Conservation (phyloP, 2,888 invertebrate genomes). For the Nebria brevicollis region DNA sequence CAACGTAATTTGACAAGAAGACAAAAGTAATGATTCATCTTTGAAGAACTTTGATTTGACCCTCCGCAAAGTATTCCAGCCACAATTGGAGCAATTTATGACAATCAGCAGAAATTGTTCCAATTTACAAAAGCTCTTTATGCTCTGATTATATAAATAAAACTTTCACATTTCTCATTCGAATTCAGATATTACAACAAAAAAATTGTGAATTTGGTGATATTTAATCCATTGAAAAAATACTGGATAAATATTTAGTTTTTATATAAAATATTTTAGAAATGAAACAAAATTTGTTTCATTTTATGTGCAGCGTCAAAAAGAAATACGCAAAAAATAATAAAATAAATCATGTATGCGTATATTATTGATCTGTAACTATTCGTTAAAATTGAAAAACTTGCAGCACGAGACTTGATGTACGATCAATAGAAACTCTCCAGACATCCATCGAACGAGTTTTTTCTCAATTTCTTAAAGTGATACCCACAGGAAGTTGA, state of each 20-base stretch:
- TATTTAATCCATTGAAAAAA: too few relatives aligned
- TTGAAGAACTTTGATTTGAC: not conserved
- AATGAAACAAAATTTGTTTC: too few relatives aligned
- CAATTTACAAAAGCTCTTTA: not conserved
- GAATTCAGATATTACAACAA: not conserved
- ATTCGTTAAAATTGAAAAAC: not conserved
- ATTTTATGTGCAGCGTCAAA: too few relatives aligned
- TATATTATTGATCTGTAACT: not conserved
- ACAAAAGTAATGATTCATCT: conserved; percentile 28
- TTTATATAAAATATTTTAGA: too few relatives aligned
- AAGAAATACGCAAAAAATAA: not conserved
- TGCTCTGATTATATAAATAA: not conserved
- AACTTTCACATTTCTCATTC: not conserved
- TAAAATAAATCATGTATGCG: not conserved
- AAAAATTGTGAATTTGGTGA: too few relatives aligned
- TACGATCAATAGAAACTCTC: not conserved
- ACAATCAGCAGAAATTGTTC: not conserved
- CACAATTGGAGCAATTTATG: not conserved
- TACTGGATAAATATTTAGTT: too few relatives aligned
- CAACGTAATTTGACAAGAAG: conserved; percentile 26
- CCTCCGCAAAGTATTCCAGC: not conserved
- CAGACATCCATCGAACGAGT: not conserved
- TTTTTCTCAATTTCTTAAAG: not conserved
- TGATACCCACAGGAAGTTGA: not conserved
- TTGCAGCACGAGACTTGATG: not conserved